phyloP scores from a whole-genome alignment of 1,140 invertebrate species.

The Neelides sp. region DNA sequence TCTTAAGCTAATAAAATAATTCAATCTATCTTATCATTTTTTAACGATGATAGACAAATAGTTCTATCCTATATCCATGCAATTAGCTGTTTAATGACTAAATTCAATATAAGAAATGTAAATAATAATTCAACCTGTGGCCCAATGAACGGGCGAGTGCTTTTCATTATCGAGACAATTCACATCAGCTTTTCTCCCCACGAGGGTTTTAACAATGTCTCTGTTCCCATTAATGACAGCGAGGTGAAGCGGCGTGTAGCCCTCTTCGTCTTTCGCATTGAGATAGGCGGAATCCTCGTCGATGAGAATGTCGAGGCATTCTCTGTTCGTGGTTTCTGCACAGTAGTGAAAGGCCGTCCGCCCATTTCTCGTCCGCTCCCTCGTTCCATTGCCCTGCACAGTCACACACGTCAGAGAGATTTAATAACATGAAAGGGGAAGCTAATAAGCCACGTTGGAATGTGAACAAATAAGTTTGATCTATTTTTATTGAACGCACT shows the following conservation, averaged over 20 bases:
- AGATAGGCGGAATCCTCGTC: slow-evolving; percentile 60
- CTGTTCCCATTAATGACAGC: slow-evolving; percentile 82
- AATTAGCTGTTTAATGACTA: too few relatives aligned
- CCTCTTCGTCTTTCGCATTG: slow-evolving; percentile 73
- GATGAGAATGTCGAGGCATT: slow-evolving; percentile 55
- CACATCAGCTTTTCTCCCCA: slow-evolving; percentile 71
- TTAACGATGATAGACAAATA: too few relatives aligned
- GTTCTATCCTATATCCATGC: too few relatives aligned
- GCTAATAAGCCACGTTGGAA: slow-evolving; percentile 42
- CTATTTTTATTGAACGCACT: slow-evolving; percentile 29
- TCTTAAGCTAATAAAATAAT: too few relatives aligned
- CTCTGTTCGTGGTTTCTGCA: slow-evolving; percentile 46
- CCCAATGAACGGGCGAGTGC: slow-evolving; percentile 96
- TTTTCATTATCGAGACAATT: slow-evolving; percentile 80
- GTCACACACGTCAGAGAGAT: neutral
- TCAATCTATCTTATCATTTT: too few relatives aligned
- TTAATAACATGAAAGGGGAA: neutral
- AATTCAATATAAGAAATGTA: too few relatives aligned
- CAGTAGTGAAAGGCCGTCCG: slow-evolving; percentile 88
- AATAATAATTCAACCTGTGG: slow-evolving; percentile 57
- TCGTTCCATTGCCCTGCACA: slow-evolving; percentile 15
- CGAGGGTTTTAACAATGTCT: slow-evolving; percentile 61
- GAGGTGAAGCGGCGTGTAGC: slow-evolving; percentile 82
- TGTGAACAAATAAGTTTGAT: slow-evolving; percentile 5
- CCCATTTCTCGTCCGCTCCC: slow-evolving; percentile 61